Evolutionary conservation across 2,113 vertebrate genomes (phyloP), one percentile per base, ranked within the genome.

Genomic region (Tinamus guttatus): DNA sequence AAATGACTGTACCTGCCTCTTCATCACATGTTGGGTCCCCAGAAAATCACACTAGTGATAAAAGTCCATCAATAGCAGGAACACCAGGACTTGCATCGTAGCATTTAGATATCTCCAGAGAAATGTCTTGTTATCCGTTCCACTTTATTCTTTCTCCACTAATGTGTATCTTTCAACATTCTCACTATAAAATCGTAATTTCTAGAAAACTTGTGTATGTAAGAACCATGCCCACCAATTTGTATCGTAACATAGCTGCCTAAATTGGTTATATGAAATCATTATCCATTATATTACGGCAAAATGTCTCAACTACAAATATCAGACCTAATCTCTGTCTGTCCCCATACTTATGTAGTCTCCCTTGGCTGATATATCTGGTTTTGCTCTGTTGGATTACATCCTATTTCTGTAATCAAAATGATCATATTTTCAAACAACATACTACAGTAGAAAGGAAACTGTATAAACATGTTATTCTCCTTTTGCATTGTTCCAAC

Each of bases 371-470:
- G 7, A 15, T 38, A 52, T 70, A 94, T 81, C 80, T 87, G 15
- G 49, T 84, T 92, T 76, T 41, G 71, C 18, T 73, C 47, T 89
- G 25, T 40, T 81, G 19, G 6, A 76, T 90, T 24, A 34, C 71
- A 9, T 56, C 62, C 69, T 89, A 90, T 83, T 85, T 43, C 56
- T 34, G 40, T 67, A 94, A 96, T 68, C 36, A 89, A 89, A 96
- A 96, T 59, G 1, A 47, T 6, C 12, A 83, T 59, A 82, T 89
- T 76, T 95, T 90, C 59, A 87, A 56, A 56, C 0, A 0, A 95
- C 49, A 89, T 38, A 76, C 87, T 78, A 90, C 22, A 76, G 40
- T 7, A 76, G 24, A 94, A 92, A 85, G 3, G 3, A 94, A 94
- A 38, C 13, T 67, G 71, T 89, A 90, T 49, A 93, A 90, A 81